A percentile compares a stretch with the other conserved stretches of the same genome.
These are phyloP conservation scores for Ectobius pallidus DNA, from an alignment of 2,888 invertebrate genomes.

Conservation along the genomic window DNA sequence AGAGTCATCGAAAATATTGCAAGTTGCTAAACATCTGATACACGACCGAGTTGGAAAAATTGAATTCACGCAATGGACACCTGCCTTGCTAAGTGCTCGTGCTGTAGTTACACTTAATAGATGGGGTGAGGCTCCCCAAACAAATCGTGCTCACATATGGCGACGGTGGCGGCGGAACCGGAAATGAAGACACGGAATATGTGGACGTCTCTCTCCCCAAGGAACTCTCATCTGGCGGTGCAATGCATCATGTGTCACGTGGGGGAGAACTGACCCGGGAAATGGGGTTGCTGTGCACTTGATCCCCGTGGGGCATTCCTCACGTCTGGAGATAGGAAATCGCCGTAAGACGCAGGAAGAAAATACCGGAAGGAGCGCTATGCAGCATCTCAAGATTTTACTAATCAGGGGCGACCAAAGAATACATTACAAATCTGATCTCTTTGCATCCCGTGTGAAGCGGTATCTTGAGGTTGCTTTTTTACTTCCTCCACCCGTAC, in stretches of 20 bases:
- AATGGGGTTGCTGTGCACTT: slow-evolving; percentile 35
- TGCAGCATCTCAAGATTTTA: not conserved
- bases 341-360: not conserved
- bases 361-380: not conserved
- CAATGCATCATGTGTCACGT: slow-evolving; percentile 17
- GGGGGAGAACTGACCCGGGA: slow-evolving; percentile 38
- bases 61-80: not conserved
- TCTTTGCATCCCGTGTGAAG: too few relatives aligned
- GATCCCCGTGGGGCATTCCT: slow-evolving; percentile 22
- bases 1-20: too few relatives aligned
- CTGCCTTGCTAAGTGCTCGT: not conserved
- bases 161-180: slow-evolving; percentile 34
- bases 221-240: slow-evolving; percentile 18
- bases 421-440: too few relatives aligned
- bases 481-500: not conserved
- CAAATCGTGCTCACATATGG: slow-evolving; percentile 21
- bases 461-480: not conserved
- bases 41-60: too few relatives aligned
- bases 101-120: too few relatives aligned
- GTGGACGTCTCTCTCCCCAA: not conserved
- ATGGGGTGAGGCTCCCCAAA: not conserved
- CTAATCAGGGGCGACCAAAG: too few relatives aligned
- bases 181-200: slow-evolving; percentile 37
- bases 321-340: slow-evolving; percentile 15
- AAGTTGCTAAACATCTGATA: too few relatives aligned